Percentiles rank a stretch among this genome's conserved stretches.
phyloP scores from a whole-genome alignment of 2,888 invertebrate species.

The Euplexia lucipara region DNA sequence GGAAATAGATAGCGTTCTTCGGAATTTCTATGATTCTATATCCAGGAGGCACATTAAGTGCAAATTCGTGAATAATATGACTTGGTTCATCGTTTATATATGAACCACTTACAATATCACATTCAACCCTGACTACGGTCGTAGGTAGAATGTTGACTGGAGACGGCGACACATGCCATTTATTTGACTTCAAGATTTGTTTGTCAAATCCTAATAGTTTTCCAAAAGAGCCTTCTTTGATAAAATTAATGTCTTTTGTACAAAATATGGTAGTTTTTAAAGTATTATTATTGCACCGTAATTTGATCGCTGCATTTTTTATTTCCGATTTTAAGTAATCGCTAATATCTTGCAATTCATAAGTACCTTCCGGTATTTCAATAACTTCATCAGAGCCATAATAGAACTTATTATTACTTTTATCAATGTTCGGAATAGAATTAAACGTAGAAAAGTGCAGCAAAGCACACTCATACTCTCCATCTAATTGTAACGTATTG shows the following conservation, averaged over 20 bases:
- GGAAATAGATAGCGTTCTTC: slow-evolving; percentile 1
- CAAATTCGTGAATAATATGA: slow-evolving; percentile 11
- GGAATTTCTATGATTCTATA: slow-evolving; percentile 5
- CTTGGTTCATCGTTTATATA: slow-evolving; percentile 7
- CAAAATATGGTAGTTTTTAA: slow-evolving; percentile 8
- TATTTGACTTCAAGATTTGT: neutral
- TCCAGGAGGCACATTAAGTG: slow-evolving; percentile 8
- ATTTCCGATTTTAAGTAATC: no score
- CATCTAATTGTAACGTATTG: no score
- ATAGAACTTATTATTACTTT: no score
- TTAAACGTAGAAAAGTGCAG: no score
- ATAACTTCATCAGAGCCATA: no score
- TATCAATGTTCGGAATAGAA: no score
- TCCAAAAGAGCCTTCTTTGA: slow-evolving; percentile 1
- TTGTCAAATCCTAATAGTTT: slow-evolving; percentile 2
- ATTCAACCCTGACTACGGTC: slow-evolving; percentile 22
- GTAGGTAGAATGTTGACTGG: slow-evolving; percentile 11
- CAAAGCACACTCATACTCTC: no score
- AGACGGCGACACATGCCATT: neutral
- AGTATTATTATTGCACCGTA: no score
- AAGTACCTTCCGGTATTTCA: no score
- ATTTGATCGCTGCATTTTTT: no score
- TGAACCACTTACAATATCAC: slow-evolving; percentile 21
- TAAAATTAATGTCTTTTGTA: slow-evolving; percentile 10
- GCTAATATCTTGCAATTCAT: no score